Evolutionary conservation across 1,140 invertebrate species (phyloP).

Genomic region (Cydia fagiglandana): DNA sequence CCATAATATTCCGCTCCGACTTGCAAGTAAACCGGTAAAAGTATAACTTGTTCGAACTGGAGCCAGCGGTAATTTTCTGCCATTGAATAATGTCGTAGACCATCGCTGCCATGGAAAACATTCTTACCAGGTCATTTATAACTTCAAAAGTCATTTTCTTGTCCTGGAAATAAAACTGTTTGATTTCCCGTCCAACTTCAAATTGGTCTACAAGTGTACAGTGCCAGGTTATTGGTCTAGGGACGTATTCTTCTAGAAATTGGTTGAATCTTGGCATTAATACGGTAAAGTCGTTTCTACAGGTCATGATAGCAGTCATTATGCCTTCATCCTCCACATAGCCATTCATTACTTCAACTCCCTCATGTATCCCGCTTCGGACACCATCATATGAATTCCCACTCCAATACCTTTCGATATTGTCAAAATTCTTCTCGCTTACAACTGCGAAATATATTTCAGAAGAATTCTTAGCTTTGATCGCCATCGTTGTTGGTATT

Average conservation of each 20-base stretch:
- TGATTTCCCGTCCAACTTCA: constrained; percentile 40
- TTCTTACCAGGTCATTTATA: constrained; percentile 36
- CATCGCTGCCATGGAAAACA: constrained; percentile 35
- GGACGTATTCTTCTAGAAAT: constrained; percentile 23
- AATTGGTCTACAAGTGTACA: constrained; percentile 36
- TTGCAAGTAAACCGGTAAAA: constrained; percentile 47
- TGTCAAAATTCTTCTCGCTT: constrained; percentile 45
- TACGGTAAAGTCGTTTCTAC: constrained; percentile 11
- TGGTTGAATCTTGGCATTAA: constrained; percentile 3
- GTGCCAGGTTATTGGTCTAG: constrained; percentile 19
- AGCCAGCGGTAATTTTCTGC: constrained; percentile 34
- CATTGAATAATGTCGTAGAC: constrained; percentile 40
- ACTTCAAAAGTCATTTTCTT: constrained; percentile 33
- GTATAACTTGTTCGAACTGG: constrained; percentile 42
- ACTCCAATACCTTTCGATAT: constrained; percentile 49
- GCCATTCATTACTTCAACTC: constrained; percentile 48
- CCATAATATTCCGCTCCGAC: constrained; percentile 42
- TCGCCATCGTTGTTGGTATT: constrained; percentile 37
- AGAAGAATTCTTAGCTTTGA: constrained; percentile 31
- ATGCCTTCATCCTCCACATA: constrained; percentile 45
- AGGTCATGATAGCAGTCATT: constrained; percentile 4
- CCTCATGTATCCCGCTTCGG: constrained; percentile 43
- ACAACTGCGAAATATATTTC: constrained; percentile 38
- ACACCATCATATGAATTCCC: constrained; percentile 40
- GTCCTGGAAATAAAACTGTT: constrained; percentile 42